These are phyloP conservation scores for Zosterops japonicus DNA, from an alignment of 2,113 vertebrate genomes.

Conservation along the genomic window DNA sequence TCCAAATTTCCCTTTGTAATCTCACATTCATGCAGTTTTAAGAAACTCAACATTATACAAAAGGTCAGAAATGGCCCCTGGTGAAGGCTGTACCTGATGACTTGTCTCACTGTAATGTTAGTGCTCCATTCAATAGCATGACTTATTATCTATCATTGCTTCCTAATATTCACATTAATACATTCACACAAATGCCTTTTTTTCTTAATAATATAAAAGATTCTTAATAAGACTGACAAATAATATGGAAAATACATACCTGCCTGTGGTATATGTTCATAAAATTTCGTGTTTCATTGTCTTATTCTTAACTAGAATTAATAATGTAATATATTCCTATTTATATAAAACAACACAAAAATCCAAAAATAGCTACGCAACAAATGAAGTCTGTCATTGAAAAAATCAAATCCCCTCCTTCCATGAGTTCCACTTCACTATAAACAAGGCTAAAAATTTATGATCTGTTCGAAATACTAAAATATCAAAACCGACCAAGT, in stretches of 20 bases:
- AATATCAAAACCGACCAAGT: neutral
- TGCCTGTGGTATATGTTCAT: neutral
- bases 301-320: neutral
- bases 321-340: neutral
- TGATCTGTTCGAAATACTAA: neutral
- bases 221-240: neutral
- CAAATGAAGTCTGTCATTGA: neutral
- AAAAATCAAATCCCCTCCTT: neutral
- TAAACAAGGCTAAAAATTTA: neutral
- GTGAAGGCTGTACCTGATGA: neutral
- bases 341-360: neutral
- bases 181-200: neutral
- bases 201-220: neutral
- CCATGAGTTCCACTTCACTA: neutral
- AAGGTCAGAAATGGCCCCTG: slow-evolving; percentile 21
- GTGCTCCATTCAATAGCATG: neutral
- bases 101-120: neutral
- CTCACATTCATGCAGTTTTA: neutral
- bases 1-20: neutral
- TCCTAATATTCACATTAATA: neutral
- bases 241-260: neutral
- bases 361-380: neutral
- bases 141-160: neutral
- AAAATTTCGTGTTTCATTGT: neutral
- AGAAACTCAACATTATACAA: neutral